A percentile compares a stretch with the other conserved stretches of the same genome.
These are phyloP conservation scores for Alentia gelatinosa DNA, from an alignment of 2,888 invertebrate species.

Conservation along the genomic window DNA sequence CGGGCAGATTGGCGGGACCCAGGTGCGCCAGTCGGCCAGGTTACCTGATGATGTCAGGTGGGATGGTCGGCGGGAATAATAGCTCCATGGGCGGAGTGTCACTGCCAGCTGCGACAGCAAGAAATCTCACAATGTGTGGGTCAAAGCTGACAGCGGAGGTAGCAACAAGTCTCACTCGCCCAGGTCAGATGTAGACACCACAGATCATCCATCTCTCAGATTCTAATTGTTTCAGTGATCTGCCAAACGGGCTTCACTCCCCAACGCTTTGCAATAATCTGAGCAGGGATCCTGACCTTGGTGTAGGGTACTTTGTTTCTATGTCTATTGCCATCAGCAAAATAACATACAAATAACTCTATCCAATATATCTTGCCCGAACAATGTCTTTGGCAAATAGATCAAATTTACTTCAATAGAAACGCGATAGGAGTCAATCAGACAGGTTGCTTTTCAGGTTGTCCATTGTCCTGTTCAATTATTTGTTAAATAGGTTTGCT, in stretches of 20 bases:
- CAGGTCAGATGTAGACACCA: background rate
- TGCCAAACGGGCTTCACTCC: background rate
- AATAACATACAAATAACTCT: too few species aligned
- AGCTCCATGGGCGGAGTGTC: slow-evolving; percentile 26
- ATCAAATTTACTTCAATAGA: too few species aligned
- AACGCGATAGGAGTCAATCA: too few species aligned
- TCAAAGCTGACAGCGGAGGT: background rate
- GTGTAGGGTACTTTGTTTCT: too few species aligned
- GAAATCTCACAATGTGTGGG: slow-evolving; percentile 33
- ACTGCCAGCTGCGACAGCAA: slow-evolving; percentile 8
- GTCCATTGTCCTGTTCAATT: too few species aligned
- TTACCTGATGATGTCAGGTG: slow-evolving; percentile 48
- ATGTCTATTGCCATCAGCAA: too few species aligned
- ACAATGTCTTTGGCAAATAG: too few species aligned
- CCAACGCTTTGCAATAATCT: too few species aligned
- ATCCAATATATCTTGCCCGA: too few species aligned
- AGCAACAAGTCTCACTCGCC: background rate
- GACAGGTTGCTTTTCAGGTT: too few species aligned
- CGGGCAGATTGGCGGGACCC: background rate
- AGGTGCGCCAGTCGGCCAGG: background rate
- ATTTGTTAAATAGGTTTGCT: too few species aligned
- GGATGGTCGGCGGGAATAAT: slow-evolving; percentile 11
- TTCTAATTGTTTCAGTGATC: background rate
- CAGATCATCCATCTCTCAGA: background rate
- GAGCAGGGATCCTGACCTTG: too few species aligned